Conservation (phyloP, 2,113 vertebrate genomes). For the Syngnathus floridae region DNA sequence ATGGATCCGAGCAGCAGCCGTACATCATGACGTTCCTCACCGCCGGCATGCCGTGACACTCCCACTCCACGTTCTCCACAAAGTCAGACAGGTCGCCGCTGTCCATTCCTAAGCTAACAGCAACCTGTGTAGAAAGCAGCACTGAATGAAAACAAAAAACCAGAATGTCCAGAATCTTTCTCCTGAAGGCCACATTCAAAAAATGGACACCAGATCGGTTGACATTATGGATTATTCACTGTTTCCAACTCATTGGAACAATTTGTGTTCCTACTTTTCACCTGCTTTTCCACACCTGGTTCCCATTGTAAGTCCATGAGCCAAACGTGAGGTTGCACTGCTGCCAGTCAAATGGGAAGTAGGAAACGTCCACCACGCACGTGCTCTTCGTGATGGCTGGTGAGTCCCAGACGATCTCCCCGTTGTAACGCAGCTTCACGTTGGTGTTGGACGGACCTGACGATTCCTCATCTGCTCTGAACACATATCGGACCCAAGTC, state of each 20-base stretch:
- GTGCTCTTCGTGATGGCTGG: slow-evolving; percentile 96
- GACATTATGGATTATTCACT: too few species aligned
- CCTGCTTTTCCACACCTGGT: slow-evolving; percentile 73
- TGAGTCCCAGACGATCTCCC: slow-evolving; percentile 92
- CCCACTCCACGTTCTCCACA: slow-evolving; percentile 96
- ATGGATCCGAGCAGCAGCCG: slow-evolving; percentile 95
- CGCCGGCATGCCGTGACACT: slow-evolving; percentile 93
- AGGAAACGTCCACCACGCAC: slow-evolving; percentile 92
- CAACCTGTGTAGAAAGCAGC: slow-evolving; percentile 50
- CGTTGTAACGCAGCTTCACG: slow-evolving; percentile 87
- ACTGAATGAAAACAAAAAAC: neutral
- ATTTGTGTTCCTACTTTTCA: too few species aligned
- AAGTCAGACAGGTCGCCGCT: slow-evolving; percentile 92
- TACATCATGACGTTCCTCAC: slow-evolving; percentile 89
- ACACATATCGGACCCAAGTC: neutral
- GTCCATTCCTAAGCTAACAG: slow-evolving; percentile 81
- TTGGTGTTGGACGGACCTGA: slow-evolving; percentile 87
- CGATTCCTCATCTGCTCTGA: slow-evolving; percentile 88
- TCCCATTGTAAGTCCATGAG: slow-evolving; percentile 98
- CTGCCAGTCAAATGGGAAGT: slow-evolving; percentile 94
- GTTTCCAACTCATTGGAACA: too few species aligned
- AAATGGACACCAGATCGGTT: neutral
- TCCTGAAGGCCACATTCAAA: too few species aligned
- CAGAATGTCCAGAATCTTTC: neutral
- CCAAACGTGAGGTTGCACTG: slow-evolving; percentile 95